Conservation (phyloP, 2,888 invertebrate genomes). For the Patella depressa region DNA sequence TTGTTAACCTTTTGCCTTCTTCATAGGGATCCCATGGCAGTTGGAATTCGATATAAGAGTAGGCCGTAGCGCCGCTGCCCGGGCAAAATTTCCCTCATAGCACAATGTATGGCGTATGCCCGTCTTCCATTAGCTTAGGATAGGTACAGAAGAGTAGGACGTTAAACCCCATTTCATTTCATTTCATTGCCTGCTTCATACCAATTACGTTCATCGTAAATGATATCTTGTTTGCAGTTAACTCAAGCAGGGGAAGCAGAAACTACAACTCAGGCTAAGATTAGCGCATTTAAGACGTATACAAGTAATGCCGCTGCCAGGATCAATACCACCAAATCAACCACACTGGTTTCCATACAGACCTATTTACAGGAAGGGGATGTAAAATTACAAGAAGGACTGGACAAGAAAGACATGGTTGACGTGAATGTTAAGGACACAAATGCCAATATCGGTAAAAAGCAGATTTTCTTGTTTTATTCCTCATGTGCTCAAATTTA, state of each 20-base stretch:
- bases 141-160: too few relatives aligned
- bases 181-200: too few relatives aligned
- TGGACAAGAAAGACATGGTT: conserved; percentile 6
- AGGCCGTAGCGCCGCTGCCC: too few relatives aligned
- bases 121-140: too few relatives aligned
- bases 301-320: not conserved
- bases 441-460: not conserved
- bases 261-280: not conserved
- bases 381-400: not conserved
- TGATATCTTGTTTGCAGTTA: not conserved
- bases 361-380: not conserved
- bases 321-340: not conserved
- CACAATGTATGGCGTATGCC: too few relatives aligned
- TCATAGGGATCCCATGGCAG: too few relatives aligned
- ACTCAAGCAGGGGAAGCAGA: conserved; percentile 4
- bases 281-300: not conserved
- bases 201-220: not conserved
- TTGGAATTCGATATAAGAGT: too few relatives aligned
- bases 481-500: too few relatives aligned
- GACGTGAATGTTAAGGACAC: not conserved
- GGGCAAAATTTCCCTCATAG: too few relatives aligned
- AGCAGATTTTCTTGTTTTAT: too few relatives aligned
- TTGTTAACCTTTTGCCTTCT: too few relatives aligned
- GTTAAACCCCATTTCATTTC: too few relatives aligned
- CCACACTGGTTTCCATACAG: not conserved